Evolutionary conservation across 2,888 invertebrate species (phyloP).

Genomic region (Rhamnusium bicolor): DNA sequence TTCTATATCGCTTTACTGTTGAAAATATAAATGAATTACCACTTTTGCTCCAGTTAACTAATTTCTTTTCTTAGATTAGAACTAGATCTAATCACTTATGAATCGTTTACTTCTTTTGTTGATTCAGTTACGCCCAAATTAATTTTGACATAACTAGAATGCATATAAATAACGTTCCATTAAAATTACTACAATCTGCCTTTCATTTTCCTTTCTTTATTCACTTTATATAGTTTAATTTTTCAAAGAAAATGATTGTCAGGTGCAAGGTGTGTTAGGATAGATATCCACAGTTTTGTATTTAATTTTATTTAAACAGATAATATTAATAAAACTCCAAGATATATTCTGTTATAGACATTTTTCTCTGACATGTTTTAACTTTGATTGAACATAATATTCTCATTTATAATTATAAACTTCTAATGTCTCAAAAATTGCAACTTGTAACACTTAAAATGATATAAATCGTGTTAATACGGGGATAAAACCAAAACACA

Average conservation of each 20-base stretch:
- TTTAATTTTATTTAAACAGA: not conserved
- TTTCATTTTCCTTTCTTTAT: slow-evolving; percentile 27
- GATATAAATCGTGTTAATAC: too few relatives aligned
- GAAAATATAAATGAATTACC: not conserved
- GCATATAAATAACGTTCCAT: slow-evolving; percentile 27
- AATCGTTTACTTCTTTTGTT: slow-evolving; percentile 33
- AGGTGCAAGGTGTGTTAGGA: not conserved
- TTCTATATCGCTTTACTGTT: not conserved
- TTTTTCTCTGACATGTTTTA: too few relatives aligned
- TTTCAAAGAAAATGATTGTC: not conserved
- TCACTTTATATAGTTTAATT: not conserved
- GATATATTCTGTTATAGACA: too few relatives aligned
- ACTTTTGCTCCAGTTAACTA: slow-evolving; percentile 41
- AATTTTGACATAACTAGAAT: slow-evolving; percentile 35
- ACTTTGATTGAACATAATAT: too few relatives aligned
- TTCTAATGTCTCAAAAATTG: too few relatives aligned
- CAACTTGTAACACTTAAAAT: too few relatives aligned
- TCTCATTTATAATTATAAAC: too few relatives aligned
- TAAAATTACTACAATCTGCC: slow-evolving; percentile 6
- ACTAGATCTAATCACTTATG: slow-evolving; percentile 29
- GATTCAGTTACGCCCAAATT: slow-evolving; percentile 30
- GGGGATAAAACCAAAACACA: too few relatives aligned
- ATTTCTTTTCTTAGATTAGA: slow-evolving; percentile 13
- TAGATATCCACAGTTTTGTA: not conserved
- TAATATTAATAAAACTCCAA: too few relatives aligned